These are phyloP conservation scores for Protonemura montana DNA, from an alignment of 2,888 invertebrate species.

Conservation along the genomic window DNA sequence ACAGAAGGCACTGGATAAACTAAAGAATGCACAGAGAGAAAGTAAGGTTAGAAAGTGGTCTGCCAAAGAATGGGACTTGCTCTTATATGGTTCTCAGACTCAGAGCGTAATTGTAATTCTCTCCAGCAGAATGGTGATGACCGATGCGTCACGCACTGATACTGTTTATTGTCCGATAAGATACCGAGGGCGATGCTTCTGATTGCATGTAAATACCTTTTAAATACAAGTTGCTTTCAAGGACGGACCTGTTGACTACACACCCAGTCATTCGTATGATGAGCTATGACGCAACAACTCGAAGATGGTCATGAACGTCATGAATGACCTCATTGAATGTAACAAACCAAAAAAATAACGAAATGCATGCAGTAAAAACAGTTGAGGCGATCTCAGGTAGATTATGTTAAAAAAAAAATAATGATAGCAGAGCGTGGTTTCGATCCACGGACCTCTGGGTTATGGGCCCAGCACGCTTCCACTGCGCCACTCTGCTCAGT, in stretches of 20 bases:
- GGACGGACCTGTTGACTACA: neutral
- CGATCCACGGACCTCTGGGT: slow-evolving; percentile 93
- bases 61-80: neutral
- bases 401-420: neutral
- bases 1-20: neutral
- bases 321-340: too few relatives aligned
- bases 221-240: neutral
- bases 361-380: too few relatives aligned
- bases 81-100: neutral
- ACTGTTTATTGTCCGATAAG: neutral
- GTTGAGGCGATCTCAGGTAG: too few relatives aligned
- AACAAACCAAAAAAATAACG: too few relatives aligned
- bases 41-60: neutral
- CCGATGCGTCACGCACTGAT: neutral
- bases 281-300: too few relatives aligned
- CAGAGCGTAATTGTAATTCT: neutral
- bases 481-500: slow-evolving; percentile 80
- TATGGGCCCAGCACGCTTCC: slow-evolving; percentile 86
- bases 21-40: neutral
- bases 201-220: neutral
- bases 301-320: too few relatives aligned
- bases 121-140: neutral
- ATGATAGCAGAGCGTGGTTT: slow-evolving; percentile 80
- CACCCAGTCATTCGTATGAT: neutral
- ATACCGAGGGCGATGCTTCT: neutral